Conservation (phyloP, 2,888 invertebrate genomes). For the Digitonthophagus gazella region DNA sequence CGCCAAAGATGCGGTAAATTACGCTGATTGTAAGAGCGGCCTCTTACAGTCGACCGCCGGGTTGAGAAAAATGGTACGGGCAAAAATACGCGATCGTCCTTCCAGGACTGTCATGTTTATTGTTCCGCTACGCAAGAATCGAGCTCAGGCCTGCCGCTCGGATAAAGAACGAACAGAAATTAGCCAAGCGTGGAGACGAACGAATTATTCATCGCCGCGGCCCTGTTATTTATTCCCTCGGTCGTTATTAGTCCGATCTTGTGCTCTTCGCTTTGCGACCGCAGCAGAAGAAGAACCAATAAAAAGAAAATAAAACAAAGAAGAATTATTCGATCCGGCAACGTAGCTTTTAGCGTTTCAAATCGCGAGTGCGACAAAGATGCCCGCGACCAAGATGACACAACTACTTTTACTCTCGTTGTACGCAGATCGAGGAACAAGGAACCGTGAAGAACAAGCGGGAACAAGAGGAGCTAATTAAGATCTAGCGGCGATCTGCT, state of each 20-base stretch:
- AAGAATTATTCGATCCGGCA: not conserved
- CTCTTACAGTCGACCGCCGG: not conserved
- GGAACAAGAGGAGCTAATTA: not conserved
- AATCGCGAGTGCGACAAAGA: not conserved
- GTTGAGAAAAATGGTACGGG: not conserved
- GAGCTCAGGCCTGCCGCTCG: not conserved
- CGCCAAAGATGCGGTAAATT: not conserved
- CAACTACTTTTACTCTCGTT: not conserved
- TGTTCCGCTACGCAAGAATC: slow-evolving; percentile 18
- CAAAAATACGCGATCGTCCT: not conserved
- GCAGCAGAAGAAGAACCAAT: not conserved
- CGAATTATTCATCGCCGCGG: not conserved
- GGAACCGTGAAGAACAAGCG: not conserved
- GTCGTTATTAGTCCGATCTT: not conserved
- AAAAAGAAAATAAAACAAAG: not conserved
- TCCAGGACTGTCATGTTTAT: slow-evolving; percentile 23
- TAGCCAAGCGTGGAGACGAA: not conserved
- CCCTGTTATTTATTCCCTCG: not conserved
- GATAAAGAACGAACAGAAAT: not conserved
- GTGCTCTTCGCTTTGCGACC: not conserved
- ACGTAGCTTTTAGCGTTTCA: not conserved
- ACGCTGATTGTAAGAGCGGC: not conserved
- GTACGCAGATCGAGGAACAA: not conserved
- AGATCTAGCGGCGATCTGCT: not conserved
- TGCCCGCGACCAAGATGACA: not conserved